Percentiles rank a stretch among this genome's conserved stretches.
These are phyloP conservation scores for Hipposideros larvatus DNA, from an alignment of 2,797 vertebrate species.

Conservation along the genomic window DNA sequence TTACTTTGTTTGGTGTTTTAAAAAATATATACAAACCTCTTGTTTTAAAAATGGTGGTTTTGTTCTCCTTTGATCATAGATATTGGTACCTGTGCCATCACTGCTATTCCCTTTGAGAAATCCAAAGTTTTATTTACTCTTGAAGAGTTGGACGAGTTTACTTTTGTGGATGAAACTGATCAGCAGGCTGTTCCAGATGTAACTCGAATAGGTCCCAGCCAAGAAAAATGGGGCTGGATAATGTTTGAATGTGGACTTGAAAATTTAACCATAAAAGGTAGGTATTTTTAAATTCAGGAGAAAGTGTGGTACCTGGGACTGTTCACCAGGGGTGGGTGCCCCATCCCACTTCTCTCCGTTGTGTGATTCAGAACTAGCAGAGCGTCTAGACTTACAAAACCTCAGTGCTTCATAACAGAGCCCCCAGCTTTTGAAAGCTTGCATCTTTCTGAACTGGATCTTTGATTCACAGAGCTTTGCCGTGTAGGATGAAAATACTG, in stretches of 20 bases:
- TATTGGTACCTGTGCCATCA: conserved; percentile 96
- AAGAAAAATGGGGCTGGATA: conserved; percentile 99
- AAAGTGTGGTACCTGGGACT: background rate
- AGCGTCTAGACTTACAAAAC: background rate
- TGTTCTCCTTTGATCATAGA: conserved; percentile 88
- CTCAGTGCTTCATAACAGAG: background rate
- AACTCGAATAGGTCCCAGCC: conserved; percentile 90
- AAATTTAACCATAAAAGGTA: conserved; percentile 98
- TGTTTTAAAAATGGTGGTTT: conserved; percentile 49
- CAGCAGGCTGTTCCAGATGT: conserved; percentile 91
- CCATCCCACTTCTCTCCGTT: background rate
- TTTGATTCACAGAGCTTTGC: conserved; percentile 21
- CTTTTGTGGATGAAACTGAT: conserved; percentile 96
- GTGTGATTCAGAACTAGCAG: background rate
- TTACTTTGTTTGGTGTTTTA: background rate
- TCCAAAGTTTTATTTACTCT: conserved; percentile 99
- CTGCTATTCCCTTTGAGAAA: conserved; percentile 98
- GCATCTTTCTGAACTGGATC: background rate
- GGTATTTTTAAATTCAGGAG: background rate
- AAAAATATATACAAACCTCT: background rate
- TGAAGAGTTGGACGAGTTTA: conserved; percentile 97
- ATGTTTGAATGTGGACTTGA: conserved; percentile 99
- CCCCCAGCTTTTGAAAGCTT: background rate
- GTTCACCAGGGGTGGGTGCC: background rate
- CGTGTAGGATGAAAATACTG: conserved; percentile 2